Base-by-base conservation (phyloP, 2,113 vertebrate species). In the Ictalurus punctatus region DNA sequence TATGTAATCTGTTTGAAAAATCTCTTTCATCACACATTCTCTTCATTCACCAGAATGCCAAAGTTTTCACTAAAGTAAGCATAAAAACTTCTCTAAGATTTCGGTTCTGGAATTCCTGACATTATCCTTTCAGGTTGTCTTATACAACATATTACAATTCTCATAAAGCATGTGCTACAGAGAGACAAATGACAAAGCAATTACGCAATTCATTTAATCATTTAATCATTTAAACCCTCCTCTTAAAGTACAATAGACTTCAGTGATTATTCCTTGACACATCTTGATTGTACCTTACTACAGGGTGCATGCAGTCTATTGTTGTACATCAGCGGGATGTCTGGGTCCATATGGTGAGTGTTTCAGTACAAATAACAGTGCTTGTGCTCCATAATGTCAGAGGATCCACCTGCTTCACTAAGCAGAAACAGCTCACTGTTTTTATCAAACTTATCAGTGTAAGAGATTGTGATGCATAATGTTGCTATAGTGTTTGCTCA, bases 351-450 rank as follows among this genome's bases (percentile, higher is more conserved):
- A 83, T 78, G 84, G 84, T 63, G 89, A 90, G 87, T 78, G 89
- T 89, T 90, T 91, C 89, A 87, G 87, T 86, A 89, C 85, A 87
- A 88, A 87, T 85, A 86, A 89, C 78, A 73, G 87, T 73, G 37
- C 67, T 85, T 74, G 78, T 59, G 89, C 12, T 54, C 37, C 27
- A 84, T 23, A 34, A 30, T 54, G 84, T 83, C 67, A 59, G 17
- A 67, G 79, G 61, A 67, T 61, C n/a, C 76, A 79, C 76, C 12
- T 79, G 76, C 76, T 52, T 79, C 5, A 12, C 1, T 79, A 79
- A 79, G 76, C 44, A 79, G 76, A 79, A 79, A 79, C 25, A n/a
- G 6, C 76, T 79, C 44, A 7, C 48, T 52, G 1, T 54, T 52
- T 79, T 27, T 6, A 40, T 74, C 71, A 74, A 78, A 6, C 25